Conservation (phyloP, 1,140 invertebrate species). For the Oscheius sp. region DNA sequence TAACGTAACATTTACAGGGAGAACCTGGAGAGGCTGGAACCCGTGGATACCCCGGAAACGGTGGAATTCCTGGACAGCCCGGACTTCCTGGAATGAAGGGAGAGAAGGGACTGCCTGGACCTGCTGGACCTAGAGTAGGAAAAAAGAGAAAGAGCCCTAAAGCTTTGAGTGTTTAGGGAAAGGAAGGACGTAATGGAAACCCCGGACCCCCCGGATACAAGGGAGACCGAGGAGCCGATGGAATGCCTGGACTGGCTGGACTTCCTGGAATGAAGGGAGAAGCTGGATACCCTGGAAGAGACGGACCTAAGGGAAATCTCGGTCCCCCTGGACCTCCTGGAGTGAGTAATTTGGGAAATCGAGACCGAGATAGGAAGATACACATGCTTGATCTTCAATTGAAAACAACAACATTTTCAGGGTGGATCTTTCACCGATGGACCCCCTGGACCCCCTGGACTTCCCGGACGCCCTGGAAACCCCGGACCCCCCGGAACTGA, state of each 20-base stretch:
- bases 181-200: slow-evolving; percentile 56
- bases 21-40: slow-evolving; percentile 57
- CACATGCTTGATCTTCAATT: not conserved
- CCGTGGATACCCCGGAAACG: slow-evolving; percentile 56
- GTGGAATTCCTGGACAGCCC: slow-evolving; percentile 55
- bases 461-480: slow-evolving; percentile 49
- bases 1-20: slow-evolving; percentile 46
- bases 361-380: not conserved
- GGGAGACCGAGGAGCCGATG: slow-evolving; percentile 58
- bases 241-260: slow-evolving; percentile 56
- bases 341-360: slow-evolving; percentile 17
- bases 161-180: slow-evolving; percentile 47
- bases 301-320: slow-evolving; percentile 48
- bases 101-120: slow-evolving; percentile 59
- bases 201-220: slow-evolving; percentile 58
- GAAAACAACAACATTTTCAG: not conserved
- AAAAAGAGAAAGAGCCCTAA: not conserved
- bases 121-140: slow-evolving; percentile 59
- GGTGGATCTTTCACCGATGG: slow-evolving; percentile 58
- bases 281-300: slow-evolving; percentile 51
- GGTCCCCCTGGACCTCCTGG: slow-evolving; percentile 60
- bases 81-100: slow-evolving; percentile 60
- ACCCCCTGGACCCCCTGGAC: slow-evolving; percentile 56
- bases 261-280: slow-evolving; percentile 42
- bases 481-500: slow-evolving; percentile 49